A percentile compares a stretch with the other conserved stretches of the same genome.
These are phyloP conservation scores for Enteromius radiatus DNA, from an alignment of 2,797 vertebrate genomes.

Conservation along the genomic window DNA sequence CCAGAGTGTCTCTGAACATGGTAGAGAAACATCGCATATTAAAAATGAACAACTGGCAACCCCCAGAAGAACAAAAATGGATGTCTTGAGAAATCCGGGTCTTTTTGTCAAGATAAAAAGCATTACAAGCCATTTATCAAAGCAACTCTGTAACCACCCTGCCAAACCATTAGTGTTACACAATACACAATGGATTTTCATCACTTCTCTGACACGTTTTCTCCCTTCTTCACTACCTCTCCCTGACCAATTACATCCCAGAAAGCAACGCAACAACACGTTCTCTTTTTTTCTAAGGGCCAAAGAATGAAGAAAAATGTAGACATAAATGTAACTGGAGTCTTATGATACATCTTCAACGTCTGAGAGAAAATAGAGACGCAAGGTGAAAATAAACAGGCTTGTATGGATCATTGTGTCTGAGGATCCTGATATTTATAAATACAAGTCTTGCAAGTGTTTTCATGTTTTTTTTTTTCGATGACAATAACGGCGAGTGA, in stretches of 20 bases:
- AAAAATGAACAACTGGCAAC: slow-evolving; percentile 50
- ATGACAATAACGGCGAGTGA: not conserved
- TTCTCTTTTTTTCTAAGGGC: not conserved
- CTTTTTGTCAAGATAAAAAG: slow-evolving; percentile 42
- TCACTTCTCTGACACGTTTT: slow-evolving; percentile 25
- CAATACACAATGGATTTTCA: slow-evolving; percentile 52
- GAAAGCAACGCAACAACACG: not conserved
- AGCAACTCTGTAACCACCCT: slow-evolving; percentile 16
- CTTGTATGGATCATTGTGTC: slow-evolving; percentile 14
- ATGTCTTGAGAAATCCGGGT: slow-evolving; percentile 38
- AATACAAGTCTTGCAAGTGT: slow-evolving; percentile 25
- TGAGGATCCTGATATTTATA: slow-evolving; percentile 13
- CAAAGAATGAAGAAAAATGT: slow-evolving; percentile 19
- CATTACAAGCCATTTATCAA: slow-evolving; percentile 46
- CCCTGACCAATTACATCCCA: slow-evolving; percentile 30
- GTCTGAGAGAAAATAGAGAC: slow-evolving; percentile 19
- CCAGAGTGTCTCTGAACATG: slow-evolving; percentile 25
- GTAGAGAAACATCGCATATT: slow-evolving; percentile 38
- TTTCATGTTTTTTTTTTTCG: not conserved
- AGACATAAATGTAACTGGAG: not conserved
- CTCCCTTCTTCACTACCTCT: slow-evolving; percentile 30
- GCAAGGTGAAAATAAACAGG: slow-evolving; percentile 25
- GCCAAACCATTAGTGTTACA: slow-evolving; percentile 47
- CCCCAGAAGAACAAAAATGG: slow-evolving; percentile 38
- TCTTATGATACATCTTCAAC: slow-evolving; percentile 11